phyloP scores from a whole-genome alignment of 2,888 invertebrate genomes.

The Deilephila elpenor region DNA sequence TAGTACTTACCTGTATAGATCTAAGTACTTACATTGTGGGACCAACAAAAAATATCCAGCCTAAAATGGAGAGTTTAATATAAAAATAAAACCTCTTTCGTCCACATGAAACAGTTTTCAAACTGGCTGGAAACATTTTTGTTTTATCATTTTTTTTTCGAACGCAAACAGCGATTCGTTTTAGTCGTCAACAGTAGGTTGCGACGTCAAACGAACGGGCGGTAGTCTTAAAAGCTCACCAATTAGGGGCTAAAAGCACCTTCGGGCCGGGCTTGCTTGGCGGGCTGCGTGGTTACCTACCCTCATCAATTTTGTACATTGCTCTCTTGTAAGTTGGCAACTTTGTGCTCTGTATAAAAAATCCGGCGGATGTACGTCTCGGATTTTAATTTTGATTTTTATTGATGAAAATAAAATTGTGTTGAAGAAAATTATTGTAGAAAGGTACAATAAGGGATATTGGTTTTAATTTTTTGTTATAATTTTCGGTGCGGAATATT shows the following conservation, averaged over 20 bases:
- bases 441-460: background rate
- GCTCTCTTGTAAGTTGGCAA: slow-evolving; percentile 72
- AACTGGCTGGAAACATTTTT: slow-evolving; percentile 46
- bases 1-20: background rate
- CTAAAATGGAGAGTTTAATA: background rate
- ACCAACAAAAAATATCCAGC: background rate
- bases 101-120: slow-evolving; percentile 31
- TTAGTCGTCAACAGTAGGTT: slow-evolving; percentile 58
- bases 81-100: slow-evolving; percentile 25
- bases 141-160: slow-evolving; percentile 35
- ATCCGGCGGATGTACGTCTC: slow-evolving; percentile 40
- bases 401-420: background rate
- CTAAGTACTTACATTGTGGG: background rate
- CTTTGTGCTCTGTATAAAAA: slow-evolving; percentile 55
- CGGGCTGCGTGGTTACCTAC: slow-evolving; percentile 71
- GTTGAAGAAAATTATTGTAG: background rate
- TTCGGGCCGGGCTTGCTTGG: slow-evolving; percentile 72
- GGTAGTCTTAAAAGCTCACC: slow-evolving; percentile 84
- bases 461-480: background rate
- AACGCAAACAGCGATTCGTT: slow-evolving; percentile 47
- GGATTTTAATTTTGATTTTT: slow-evolving; percentile 32
- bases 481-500: background rate
- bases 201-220: slow-evolving; percentile 78
- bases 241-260: slow-evolving; percentile 85
- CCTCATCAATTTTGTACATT: slow-evolving; percentile 82